phyloP scores from a whole-genome alignment of 1,140 invertebrate genomes.

The Augochlora pura region DNA sequence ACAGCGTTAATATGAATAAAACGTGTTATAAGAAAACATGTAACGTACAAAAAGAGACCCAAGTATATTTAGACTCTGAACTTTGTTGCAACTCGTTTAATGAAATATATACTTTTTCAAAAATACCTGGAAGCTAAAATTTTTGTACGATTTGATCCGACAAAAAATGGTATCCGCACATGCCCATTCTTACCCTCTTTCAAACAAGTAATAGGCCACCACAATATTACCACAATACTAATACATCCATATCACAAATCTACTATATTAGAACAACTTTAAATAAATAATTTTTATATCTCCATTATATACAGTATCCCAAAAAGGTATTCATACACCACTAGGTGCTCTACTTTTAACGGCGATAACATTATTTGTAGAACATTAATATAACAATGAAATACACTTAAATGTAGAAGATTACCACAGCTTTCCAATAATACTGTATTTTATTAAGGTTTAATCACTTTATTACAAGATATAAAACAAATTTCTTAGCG shows the following conservation, averaged over 20 bases:
- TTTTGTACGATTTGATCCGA: constrained; percentile 13
- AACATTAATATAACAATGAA: too few species aligned
- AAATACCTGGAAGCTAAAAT: not conserved
- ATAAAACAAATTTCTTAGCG: too few species aligned
- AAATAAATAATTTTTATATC: constrained; percentile 40
- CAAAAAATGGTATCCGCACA: not conserved
- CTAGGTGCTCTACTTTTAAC: too few species aligned
- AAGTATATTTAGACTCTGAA: not conserved
- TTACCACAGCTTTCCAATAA: too few species aligned
- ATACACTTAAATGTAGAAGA: too few species aligned
- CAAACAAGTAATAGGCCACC: constrained; percentile 49
- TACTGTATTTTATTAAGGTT: too few species aligned
- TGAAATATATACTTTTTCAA: not conserved
- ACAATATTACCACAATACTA: constrained; percentile 41
- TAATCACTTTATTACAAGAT: too few species aligned
- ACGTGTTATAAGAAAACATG: too few species aligned
- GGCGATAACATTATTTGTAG: too few species aligned
- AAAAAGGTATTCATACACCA: too few species aligned
- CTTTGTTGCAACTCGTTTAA: not conserved
- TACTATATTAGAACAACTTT: constrained; percentile 23
- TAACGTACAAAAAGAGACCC: too few species aligned
- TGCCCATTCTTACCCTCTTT: not conserved
- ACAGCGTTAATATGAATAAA: too few species aligned
- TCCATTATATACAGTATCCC: constrained; percentile 21
- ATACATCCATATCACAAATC: constrained; percentile 53